Conservation (phyloP, 2,797 vertebrate genomes). For the Amblyraja radiata region DNA sequence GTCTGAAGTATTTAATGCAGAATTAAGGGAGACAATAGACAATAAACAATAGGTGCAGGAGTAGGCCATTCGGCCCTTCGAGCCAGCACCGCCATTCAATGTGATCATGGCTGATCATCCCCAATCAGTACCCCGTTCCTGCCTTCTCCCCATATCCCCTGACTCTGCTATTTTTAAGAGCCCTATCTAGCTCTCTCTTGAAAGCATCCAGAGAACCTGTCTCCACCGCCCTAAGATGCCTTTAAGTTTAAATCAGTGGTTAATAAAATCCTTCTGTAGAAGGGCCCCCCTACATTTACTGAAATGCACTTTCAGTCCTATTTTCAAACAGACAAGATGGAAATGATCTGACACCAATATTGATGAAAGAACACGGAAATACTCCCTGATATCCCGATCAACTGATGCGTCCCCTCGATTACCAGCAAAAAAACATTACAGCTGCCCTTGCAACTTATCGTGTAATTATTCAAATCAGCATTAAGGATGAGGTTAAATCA, state of each 20-base stretch:
- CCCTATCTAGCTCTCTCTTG: too few relatives aligned
- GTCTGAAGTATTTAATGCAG: neutral
- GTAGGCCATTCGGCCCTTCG: too few relatives aligned
- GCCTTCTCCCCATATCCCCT: too few relatives aligned
- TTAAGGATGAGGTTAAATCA: neutral
- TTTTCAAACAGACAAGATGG: neutral
- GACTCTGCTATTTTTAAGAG: too few relatives aligned
- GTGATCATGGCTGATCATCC: too few relatives aligned
- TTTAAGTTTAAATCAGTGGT: neutral
- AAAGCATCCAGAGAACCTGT: too few relatives aligned
- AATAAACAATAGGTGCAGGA: too few relatives aligned
- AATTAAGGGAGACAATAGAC: neutral
- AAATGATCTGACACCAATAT: neutral
- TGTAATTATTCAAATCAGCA: too few relatives aligned
- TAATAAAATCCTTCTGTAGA: neutral
- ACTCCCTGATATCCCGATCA: neutral
- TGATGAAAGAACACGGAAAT: neutral
- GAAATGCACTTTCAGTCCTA: neutral
- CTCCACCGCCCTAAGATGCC: neutral
- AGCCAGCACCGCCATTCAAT: too few relatives aligned
- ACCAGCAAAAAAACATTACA: neutral
- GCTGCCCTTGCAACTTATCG: too few relatives aligned
- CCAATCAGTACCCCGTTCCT: too few relatives aligned
- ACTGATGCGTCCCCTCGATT: neutral
- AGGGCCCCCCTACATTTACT: neutral